Base-by-base conservation (phyloP, 1,140 invertebrate species). In the Scylla paramamosain region DNA sequence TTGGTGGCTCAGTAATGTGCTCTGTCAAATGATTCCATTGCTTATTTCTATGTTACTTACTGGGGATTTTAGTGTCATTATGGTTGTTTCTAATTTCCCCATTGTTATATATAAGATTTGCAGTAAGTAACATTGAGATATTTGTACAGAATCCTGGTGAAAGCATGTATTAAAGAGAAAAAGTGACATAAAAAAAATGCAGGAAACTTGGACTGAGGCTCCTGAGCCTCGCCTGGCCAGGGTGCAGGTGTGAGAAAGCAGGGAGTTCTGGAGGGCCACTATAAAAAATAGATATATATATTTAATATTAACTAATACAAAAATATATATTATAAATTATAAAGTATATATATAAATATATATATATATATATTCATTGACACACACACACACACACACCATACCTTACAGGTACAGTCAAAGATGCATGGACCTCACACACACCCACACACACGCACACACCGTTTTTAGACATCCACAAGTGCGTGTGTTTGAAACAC, bases 121-220 rank as follows among this genome's bases (percentile, higher is more conserved):
- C 90, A 95, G 94, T 95, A 92, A 95, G 90, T 95, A 95, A 95
- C 94, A 92, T 12, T 25, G 89, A 95, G 39, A 92, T 95, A 95
- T 92, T 91, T 95, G 94, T 95, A 95, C 94, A 95, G 94, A 95
- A 95, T 95, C 94, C 94, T 95, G 94, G 94, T 95, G 94, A 95
- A 84, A 95, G 94, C 87, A 94, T 94, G 46, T 90, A 89, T 82
- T 94, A 95, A 95, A 95, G 94, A 95, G 87, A 95, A 95, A 95
- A 94, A 46, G 87, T 92, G 90, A 92, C 94, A 94, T 94, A 84
- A 83, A 95, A 59, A 59, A 59, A 59, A 90, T 95, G 94, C 89
- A 92, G 67, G 67, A 95, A 95, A 94, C 39, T 92, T 92, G 32
- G 91, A 95, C 20, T 92, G 94, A 92, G 93, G 93, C 90, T 77